A percentile compares a stretch with the other conserved stretches of the same genome.
phyloP scores from a whole-genome alignment of 2,888 invertebrate genomes.

The Heteromurus nitidus region DNA sequence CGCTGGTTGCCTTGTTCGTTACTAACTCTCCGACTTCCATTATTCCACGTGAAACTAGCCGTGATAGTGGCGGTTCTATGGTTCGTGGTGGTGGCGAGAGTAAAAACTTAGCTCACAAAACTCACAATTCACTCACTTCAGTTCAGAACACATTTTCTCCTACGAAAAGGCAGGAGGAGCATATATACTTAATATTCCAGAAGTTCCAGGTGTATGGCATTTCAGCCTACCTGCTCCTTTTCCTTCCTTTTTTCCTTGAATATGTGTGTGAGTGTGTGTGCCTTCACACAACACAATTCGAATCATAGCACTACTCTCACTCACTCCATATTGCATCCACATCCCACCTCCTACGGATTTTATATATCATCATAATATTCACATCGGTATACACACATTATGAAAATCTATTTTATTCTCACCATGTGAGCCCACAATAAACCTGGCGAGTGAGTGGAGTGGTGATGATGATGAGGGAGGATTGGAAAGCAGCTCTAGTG shows the following conservation, averaged over 20 bases:
- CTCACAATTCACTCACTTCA: background rate
- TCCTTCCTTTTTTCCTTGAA: too few species aligned
- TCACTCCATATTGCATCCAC: background rate
- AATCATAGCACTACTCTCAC: too few species aligned
- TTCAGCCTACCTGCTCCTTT: too few species aligned
- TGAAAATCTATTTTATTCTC: constrained; percentile 31
- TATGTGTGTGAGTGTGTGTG: too few species aligned
- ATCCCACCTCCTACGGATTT: background rate
- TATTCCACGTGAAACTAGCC: background rate
- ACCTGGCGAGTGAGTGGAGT: too few species aligned
- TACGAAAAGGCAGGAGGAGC: too few species aligned
- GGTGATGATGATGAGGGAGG: constrained; percentile 10
- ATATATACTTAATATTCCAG: too few species aligned
- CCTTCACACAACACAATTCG: background rate
- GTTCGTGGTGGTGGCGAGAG: background rate
- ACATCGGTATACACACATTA: background rate
- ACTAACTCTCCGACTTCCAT: background rate
- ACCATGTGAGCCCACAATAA: constrained; percentile 40
- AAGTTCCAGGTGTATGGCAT: too few species aligned
- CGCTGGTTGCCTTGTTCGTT: background rate
- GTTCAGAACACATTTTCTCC: too few species aligned
- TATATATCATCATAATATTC: background rate
- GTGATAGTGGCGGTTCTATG: constrained; percentile 3
- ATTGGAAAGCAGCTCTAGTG: constrained; percentile 3
- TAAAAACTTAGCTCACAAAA: background rate